A percentile compares a stretch with the other conserved stretches of the same genome.
These are phyloP conservation scores for Lasioglossum oenotherae DNA, from an alignment of 2,888 invertebrate species.

Conservation along the genomic window DNA sequence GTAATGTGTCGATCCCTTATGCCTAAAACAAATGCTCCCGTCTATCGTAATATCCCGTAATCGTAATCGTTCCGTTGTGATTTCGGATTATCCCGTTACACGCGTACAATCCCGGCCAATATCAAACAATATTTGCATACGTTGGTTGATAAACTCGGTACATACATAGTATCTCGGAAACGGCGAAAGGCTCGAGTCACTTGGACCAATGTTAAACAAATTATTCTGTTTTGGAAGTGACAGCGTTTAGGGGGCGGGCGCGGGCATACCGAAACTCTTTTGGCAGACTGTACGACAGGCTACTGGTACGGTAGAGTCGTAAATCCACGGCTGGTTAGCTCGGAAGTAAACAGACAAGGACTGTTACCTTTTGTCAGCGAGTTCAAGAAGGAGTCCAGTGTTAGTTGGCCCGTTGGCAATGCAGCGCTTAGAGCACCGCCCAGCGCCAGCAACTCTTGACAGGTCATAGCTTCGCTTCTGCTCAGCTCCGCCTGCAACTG, in stretches of 20 bases:
- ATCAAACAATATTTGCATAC: neutral
- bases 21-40: slow-evolving; percentile 60
- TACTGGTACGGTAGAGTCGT: neutral
- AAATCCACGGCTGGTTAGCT: neutral
- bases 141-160: too few species aligned
- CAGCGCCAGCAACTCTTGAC: slow-evolving; percentile 95
- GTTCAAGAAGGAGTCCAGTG: slow-evolving; percentile 92
- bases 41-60: neutral
- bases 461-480: slow-evolving; percentile 90
- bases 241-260: neutral
- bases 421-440: slow-evolving; percentile 96
- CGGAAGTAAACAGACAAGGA: neutral
- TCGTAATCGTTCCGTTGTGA: neutral
- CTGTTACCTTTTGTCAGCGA: slow-evolving; percentile 89
- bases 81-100: neutral
- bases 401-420: slow-evolving; percentile 93
- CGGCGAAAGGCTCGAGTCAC: neutral
- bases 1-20: slow-evolving; percentile 79
- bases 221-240: too few species aligned
- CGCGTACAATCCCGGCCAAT: neutral
- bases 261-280: neutral
- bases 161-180: neutral
- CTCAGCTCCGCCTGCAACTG: slow-evolving; percentile 85
- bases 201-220: neutral
- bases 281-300: neutral